A percentile compares a stretch with the other conserved stretches of the same genome.
These are phyloP conservation scores for Leptocoma aspasia DNA, from an alignment of 2,113 vertebrate genomes.

Conservation along the genomic window DNA sequence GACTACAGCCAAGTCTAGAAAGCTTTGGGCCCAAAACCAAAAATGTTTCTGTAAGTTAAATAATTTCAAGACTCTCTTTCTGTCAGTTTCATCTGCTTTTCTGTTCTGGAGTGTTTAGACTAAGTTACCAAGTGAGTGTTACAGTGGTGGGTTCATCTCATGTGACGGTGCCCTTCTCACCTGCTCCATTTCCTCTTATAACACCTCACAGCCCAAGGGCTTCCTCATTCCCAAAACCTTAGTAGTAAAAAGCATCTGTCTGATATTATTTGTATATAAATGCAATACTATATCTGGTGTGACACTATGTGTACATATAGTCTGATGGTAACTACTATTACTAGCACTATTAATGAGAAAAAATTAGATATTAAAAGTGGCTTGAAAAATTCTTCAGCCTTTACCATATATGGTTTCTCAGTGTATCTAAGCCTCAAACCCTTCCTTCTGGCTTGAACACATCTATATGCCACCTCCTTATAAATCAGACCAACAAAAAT, in stretches of 20 bases:
- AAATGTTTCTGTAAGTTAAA: neutral
- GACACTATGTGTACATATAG: neutral
- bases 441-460: neutral
- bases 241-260: neutral
- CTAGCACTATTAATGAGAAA: neutral
- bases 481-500: slow-evolving; percentile 3
- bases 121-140: neutral
- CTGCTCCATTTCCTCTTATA: neutral
- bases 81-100: neutral
- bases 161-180: neutral
- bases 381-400: neutral
- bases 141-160: neutral
- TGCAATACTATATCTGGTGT: neutral
- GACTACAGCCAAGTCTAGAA: neutral
- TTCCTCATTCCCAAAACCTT: neutral
- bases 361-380: neutral
- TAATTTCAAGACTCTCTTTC: neutral
- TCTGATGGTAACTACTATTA: neutral
- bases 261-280: neutral
- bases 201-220: neutral
- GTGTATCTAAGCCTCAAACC: neutral
- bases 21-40: neutral
- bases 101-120: neutral
- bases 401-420: slow-evolving; percentile 1
- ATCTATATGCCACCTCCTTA: neutral